Evolutionary conservation across 2,797 vertebrate species (phyloP).

Genomic region (Apogon hyalosoma): DNA sequence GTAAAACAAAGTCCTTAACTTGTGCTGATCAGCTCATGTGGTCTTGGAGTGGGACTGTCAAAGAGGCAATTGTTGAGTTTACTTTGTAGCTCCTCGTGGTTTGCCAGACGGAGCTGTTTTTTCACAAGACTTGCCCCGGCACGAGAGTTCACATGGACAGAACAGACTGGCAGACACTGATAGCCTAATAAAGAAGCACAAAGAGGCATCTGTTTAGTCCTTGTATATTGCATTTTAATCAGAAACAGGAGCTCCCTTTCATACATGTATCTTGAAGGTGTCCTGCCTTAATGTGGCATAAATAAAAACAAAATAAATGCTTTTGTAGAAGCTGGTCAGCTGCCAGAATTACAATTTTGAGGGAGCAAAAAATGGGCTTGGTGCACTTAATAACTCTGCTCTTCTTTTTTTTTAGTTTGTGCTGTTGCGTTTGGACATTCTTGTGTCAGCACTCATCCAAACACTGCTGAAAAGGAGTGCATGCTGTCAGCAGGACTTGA

Average conservation of each 20-base stretch:
- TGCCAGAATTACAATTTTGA: neutral
- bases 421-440: constrained; percentile 15
- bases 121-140: constrained; percentile 22
- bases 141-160: constrained; percentile 38
- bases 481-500: neutral
- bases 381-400: constrained; percentile 1
- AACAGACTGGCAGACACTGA: constrained; percentile 32
- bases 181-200: constrained; percentile 50
- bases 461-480: neutral
- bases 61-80: constrained; percentile 53
- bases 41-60: constrained; percentile 48
- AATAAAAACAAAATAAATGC: neutral
- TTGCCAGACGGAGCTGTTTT: constrained; percentile 36
- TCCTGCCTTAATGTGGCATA: neutral
- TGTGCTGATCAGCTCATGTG: constrained; percentile 37
- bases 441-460: neutral
- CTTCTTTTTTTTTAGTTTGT: neutral
- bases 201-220: constrained; percentile 44
- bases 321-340: neutral
- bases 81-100: constrained; percentile 47
- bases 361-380: neutral
- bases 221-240: constrained; percentile 19
- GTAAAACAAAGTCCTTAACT: constrained; percentile 42
- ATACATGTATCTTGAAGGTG: neutral
- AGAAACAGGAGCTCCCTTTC: constrained; percentile 6